Conservation (phyloP, 92 coral and sea anemone genomes). For the Muricea muricata region DNA sequence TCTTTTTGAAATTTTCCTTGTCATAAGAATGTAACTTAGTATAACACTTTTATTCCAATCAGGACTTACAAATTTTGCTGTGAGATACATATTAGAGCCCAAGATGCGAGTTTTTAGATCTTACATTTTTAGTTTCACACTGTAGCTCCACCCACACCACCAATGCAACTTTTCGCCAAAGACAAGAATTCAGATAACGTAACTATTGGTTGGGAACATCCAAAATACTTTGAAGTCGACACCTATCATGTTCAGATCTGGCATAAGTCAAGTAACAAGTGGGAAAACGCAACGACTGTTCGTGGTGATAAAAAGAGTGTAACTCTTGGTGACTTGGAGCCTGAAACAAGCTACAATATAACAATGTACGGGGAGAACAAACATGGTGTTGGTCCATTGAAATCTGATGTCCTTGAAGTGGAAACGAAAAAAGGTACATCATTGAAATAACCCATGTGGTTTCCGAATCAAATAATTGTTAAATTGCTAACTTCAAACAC, state of each 20-base stretch:
- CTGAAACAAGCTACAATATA: background rate
- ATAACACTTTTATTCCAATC: no score
- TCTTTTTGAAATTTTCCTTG: no score
- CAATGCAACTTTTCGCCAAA: slow-evolving; percentile 34
- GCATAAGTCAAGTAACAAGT: slow-evolving; percentile 11
- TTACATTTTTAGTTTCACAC: background rate
- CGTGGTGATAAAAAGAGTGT: background rate
- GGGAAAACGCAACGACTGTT: background rate
- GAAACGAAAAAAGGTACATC: background rate
- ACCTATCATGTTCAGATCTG: slow-evolving; percentile 9
- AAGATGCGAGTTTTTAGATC: no score
- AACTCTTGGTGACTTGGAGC: background rate
- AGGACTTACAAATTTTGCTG: no score
- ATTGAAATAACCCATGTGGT: no score
- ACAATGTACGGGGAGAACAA: background rate
- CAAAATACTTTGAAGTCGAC: slow-evolving; percentile 22
- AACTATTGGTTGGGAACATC: slow-evolving; percentile 50
- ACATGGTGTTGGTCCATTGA: background rate
- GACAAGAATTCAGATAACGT: slow-evolving; percentile 16
- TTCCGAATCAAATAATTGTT: no score
- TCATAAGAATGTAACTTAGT: no score
- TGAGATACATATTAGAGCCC: background rate
- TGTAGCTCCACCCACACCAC: slow-evolving; percentile 44
- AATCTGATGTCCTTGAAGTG: slow-evolving; percentile 4
- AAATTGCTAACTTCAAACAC: no score